Conservation (phyloP, 2,113 vertebrate genomes). For the Nansenia antarctica region DNA sequence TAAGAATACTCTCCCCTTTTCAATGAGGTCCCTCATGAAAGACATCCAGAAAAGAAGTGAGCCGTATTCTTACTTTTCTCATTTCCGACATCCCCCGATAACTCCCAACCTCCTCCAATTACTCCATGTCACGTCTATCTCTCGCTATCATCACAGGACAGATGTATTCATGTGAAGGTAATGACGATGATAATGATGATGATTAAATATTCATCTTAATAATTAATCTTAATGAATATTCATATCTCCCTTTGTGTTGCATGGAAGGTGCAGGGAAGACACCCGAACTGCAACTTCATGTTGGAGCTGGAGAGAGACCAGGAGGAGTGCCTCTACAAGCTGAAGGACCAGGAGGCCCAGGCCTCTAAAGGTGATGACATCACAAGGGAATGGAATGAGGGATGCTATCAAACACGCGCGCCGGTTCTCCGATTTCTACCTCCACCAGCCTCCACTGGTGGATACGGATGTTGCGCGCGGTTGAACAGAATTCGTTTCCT, state of each 20-base stretch:
- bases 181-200: too few species aligned
- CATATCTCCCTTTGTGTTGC: neutral
- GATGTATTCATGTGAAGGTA: too few species aligned
- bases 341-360: conserved; percentile 32
- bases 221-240: neutral
- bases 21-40: too few species aligned
- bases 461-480: too few species aligned
- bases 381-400: neutral
- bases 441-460: too few species aligned
- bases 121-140: neutral
- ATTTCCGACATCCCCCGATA: neutral
- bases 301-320: conserved; percentile 64
- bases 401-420: too few species aligned
- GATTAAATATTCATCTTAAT: neutral
- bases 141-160: too few species aligned
- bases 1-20: too few species aligned
- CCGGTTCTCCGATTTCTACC: too few species aligned
- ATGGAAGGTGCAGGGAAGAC: conserved; percentile 59
- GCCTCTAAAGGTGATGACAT: conserved; percentile 50
- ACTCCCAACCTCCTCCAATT: neutral
- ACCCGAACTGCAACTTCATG: conserved; percentile 66
- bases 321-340: conserved; percentile 45
- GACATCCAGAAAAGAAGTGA: too few species aligned
- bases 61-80: neutral
- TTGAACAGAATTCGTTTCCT: neutral